Evolutionary conservation across 1,140 invertebrate species (phyloP).

Genomic region (Dendrolimus kikuchii): DNA sequence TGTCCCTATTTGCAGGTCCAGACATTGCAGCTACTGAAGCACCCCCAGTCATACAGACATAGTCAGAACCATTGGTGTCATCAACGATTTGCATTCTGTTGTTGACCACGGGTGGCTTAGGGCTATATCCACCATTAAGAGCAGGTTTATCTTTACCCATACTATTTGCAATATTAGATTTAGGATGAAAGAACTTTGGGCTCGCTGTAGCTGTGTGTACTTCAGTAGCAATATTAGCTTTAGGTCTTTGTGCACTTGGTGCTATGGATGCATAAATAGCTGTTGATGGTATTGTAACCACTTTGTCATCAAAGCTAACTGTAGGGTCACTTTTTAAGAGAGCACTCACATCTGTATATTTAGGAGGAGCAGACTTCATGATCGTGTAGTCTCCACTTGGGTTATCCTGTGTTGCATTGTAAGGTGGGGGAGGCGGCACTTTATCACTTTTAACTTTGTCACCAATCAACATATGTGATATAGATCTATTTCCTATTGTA

Average conservation of each 20-base stretch:
- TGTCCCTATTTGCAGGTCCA: constrained; percentile 41
- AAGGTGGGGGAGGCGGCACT: constrained; percentile 46
- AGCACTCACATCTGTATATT: constrained; percentile 59
- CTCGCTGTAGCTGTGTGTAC: constrained; percentile 51
- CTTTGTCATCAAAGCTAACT: constrained; percentile 61
- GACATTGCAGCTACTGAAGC: constrained; percentile 46
- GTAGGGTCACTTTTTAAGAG: constrained; percentile 54
- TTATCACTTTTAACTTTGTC: constrained; percentile 53
- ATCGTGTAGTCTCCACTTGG: constrained; percentile 56
- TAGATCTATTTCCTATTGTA: constrained; percentile 36
- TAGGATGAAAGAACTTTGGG: constrained; percentile 66
- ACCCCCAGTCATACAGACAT: constrained; percentile 81
- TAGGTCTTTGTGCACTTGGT: constrained; percentile 69
- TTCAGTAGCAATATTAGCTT: constrained; percentile 68
- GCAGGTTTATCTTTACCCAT: constrained; percentile 42
- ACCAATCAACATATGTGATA: constrained; percentile 34
- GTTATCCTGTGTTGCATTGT: constrained; percentile 37
- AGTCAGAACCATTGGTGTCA: constrained; percentile 79
- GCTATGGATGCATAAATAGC: constrained; percentile 71
- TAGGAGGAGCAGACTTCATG: constrained; percentile 63
- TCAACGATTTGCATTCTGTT: constrained; percentile 70
- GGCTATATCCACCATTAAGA: constrained; percentile 43
- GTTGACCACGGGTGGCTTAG: constrained; percentile 27
- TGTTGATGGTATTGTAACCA: constrained; percentile 63
- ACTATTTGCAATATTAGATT: constrained; percentile 46